Evolutionary conservation across 2,888 invertebrate genomes (phyloP).

Genomic region (Heteropelma amictum): DNA sequence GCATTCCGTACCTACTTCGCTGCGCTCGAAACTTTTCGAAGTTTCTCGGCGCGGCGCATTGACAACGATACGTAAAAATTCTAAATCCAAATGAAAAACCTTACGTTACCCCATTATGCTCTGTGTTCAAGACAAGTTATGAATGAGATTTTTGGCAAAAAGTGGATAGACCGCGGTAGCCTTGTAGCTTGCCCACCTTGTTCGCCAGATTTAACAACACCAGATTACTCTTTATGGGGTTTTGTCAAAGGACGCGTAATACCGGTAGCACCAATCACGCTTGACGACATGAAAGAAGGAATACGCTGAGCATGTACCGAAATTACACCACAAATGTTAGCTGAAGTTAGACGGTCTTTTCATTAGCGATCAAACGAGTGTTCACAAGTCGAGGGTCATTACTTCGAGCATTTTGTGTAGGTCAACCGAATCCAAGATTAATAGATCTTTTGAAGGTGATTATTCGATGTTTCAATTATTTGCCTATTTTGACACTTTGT

Average conservation of each 20-base stretch:
- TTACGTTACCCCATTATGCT: background rate
- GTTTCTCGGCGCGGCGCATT: too few relatives aligned
- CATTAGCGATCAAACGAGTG: background rate
- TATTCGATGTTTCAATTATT: background rate
- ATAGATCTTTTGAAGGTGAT: background rate
- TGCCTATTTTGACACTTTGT: background rate
- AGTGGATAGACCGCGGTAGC: background rate
- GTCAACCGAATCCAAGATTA: background rate
- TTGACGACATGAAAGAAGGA: background rate
- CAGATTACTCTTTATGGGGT: background rate
- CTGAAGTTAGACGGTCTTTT: conserved; percentile 26
- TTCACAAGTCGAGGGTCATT: background rate
- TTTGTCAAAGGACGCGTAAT: background rate
- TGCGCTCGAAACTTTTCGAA: too few relatives aligned
- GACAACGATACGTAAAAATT: too few relatives aligned
- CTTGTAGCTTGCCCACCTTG: background rate
- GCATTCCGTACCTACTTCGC: too few relatives aligned
- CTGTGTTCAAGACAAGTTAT: background rate
- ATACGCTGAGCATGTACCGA: conserved; percentile 2
- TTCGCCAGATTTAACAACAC: too few relatives aligned
- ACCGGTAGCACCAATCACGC: background rate
- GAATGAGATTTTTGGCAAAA: background rate
- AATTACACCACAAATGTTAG: conserved; percentile 21
- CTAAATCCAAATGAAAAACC: too few relatives aligned
- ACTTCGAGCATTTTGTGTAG: background rate